These are phyloP conservation scores for Manis pentadactyla DNA, from an alignment of 2,797 vertebrate species.

Conservation along the genomic window DNA sequence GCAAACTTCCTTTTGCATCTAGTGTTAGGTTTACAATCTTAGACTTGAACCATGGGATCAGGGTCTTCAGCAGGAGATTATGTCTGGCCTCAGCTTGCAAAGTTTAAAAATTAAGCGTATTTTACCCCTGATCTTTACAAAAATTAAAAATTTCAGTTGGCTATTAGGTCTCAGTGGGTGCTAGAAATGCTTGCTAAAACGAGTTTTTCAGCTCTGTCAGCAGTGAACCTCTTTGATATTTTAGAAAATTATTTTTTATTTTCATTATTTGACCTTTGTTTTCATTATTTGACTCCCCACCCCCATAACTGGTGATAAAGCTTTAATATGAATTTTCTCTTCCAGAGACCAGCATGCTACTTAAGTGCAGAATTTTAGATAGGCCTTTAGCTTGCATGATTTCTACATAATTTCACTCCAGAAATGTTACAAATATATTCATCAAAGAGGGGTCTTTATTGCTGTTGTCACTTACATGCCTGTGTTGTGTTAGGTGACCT, in stretches of 20 bases:
- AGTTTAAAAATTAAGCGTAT: constrained; percentile 49
- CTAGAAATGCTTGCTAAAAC: neutral
- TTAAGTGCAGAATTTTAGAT: neutral
- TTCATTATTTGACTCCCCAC: neutral
- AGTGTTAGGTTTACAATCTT: neutral
- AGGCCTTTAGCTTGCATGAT: neutral
- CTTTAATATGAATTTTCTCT: neutral
- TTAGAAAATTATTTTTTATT: neutral
- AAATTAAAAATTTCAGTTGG: constrained; percentile 21
- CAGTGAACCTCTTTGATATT: neutral
- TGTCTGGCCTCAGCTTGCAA: constrained; percentile 44
- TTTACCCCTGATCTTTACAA: constrained; percentile 40
- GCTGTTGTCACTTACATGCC: neutral
- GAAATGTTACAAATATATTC: neutral
- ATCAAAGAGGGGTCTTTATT: neutral
- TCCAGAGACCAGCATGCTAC: neutral
- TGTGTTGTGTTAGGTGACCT: neutral
- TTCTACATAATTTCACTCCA: neutral
- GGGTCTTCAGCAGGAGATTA: neutral
- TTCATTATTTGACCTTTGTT: neutral
- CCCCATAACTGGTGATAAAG: neutral
- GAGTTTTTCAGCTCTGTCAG: neutral
- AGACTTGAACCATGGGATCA: neutral
- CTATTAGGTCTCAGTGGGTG: neutral
- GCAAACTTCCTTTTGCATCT: neutral